Evolutionary conservation across 2,113 vertebrate species (phyloP).

Genomic region (Proterorhinus semilunaris): DNA sequence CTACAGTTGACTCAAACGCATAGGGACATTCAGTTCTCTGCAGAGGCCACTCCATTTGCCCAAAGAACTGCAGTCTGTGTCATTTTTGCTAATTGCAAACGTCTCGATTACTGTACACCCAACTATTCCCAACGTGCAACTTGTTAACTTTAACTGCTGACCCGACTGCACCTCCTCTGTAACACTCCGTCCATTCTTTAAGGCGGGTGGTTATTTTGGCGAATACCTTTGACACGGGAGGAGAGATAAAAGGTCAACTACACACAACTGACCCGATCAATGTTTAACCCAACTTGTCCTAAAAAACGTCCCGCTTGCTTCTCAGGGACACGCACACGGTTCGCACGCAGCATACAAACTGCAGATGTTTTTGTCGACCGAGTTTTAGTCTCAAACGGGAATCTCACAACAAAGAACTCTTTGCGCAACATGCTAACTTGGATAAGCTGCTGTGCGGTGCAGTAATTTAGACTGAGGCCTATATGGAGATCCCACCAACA

Average conservation of each 20-base stretch:
- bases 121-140: too few species aligned
- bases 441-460: conserved; percentile 18
- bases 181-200: neutral
- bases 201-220: conserved; percentile 6
- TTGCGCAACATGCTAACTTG: conserved; percentile 7
- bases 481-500: conserved; percentile 45
- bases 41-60: too few species aligned
- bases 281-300: conserved; percentile 51
- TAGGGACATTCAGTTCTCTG: too few species aligned
- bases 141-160: too few species aligned
- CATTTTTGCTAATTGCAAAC: neutral
- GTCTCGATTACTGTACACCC: too few species aligned
- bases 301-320: conserved; percentile 13
- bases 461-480: conserved; percentile 36
- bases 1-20: too few species aligned
- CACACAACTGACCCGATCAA: conserved; percentile 45
- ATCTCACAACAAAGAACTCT: neutral
- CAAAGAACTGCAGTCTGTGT: neutral
- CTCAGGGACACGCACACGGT: conserved; percentile 5
- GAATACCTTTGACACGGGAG: neutral
- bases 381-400: neutral
- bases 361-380: neutral
- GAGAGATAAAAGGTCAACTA: conserved; percentile 29
- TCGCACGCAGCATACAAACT: conserved; percentile 20
- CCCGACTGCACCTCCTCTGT: too few species aligned